A percentile compares a stretch with the other conserved stretches of the same genome.
Conservation (phyloP, 2,113 vertebrate species). For the Oreotrochilus melanogaster region DNA sequence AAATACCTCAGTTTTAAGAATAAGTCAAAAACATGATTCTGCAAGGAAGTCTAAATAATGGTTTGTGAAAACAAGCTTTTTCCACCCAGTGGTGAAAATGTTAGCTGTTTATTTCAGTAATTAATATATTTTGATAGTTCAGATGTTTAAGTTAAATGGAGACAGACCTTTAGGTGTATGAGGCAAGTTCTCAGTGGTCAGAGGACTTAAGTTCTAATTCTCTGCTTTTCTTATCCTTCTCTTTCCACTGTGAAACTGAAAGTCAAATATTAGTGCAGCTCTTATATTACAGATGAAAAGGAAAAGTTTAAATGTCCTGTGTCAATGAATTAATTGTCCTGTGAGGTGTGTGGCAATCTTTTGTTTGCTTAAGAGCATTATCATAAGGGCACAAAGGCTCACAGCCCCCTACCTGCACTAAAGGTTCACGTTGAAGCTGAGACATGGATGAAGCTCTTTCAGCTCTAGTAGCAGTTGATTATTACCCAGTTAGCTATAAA, state of each 20-base stretch:
- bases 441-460: slow-evolving; percentile 45
- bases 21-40: not conserved
- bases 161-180: not conserved
- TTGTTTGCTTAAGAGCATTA: slow-evolving; percentile 44
- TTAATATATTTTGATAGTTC: not conserved
- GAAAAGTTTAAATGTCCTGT: slow-evolving; percentile 48
- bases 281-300: slow-evolving; percentile 43
- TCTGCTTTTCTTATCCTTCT: slow-evolving; percentile 12
- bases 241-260: slow-evolving; percentile 30
- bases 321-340: slow-evolving; percentile 46
- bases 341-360: slow-evolving; percentile 30
- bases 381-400: slow-evolving; percentile 37
- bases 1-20: not conserved
- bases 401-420: slow-evolving; percentile 43
- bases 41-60: not conserved
- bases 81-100: not conserved
- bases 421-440: slow-evolving; percentile 8
- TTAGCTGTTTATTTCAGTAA: not conserved
- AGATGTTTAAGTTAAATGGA: not conserved
- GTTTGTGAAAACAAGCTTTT: not conserved
- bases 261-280: slow-evolving; percentile 65
- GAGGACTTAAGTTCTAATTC: not conserved
- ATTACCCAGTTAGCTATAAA: slow-evolving; percentile 75
- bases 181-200: not conserved
- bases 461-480: slow-evolving; percentile 67